phyloP scores from a whole-genome alignment of 2,113 vertebrate genomes.

The Eudyptes chrysolophus region DNA sequence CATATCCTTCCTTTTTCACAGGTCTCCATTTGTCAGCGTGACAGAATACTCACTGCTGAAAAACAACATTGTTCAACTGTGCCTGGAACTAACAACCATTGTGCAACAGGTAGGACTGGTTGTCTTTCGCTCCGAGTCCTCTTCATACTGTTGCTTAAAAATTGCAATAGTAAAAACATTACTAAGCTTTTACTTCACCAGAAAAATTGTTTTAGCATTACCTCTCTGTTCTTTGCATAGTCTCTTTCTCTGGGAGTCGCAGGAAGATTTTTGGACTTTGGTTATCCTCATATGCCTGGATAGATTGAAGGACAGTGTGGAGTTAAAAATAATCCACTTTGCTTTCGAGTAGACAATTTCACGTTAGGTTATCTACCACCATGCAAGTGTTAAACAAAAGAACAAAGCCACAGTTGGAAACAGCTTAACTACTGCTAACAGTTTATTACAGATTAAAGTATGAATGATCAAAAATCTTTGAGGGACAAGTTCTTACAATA shows the following conservation, averaged over 20 bases:
- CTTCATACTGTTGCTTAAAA: background rate
- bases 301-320: background rate
- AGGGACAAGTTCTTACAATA: background rate
- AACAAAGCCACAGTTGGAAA: background rate
- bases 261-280: background rate
- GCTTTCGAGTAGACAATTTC: background rate
- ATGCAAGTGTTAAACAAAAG: background rate
- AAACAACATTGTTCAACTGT: conserved; percentile 94
- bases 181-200: background rate
- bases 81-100: conserved; percentile 91
- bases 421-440: background rate
- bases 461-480: background rate
- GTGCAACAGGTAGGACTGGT: conserved; percentile 87
- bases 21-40: conserved; percentile 92
- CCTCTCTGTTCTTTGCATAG: background rate
- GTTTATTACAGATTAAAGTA: background rate
- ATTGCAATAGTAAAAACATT: background rate
- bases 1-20: conserved; percentile 53
- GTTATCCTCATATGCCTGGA: background rate
- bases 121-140: background rate
- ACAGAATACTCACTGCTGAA: conserved; percentile 93
- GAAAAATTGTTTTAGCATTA: background rate
- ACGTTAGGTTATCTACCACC: background rate
- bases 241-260: background rate
- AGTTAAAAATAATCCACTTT: background rate